These are phyloP conservation scores for Geotrypetes seraphini DNA, from an alignment of 2,797 vertebrate species.

Conservation along the genomic window DNA sequence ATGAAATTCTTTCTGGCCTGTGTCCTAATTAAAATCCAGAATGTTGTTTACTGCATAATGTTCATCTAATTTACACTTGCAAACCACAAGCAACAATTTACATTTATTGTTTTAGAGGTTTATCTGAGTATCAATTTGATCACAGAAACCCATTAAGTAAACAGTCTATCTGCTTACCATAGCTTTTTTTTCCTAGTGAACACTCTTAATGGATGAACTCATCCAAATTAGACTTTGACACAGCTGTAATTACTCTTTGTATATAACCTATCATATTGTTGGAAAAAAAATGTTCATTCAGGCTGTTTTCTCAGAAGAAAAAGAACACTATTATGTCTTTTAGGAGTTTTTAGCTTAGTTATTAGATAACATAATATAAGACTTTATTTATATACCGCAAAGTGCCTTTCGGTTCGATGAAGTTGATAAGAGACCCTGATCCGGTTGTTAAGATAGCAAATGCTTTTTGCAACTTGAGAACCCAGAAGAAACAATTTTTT, in stretches of 20 bases:
- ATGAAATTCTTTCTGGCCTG: constrained; percentile 15
- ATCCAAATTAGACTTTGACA: constrained; percentile 1
- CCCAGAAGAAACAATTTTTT: too few species aligned
- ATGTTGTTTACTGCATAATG: constrained; percentile 27
- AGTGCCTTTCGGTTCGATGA: too few species aligned
- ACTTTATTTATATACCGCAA: too few species aligned
- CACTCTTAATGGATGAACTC: constrained; percentile 26
- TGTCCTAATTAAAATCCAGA: constrained; percentile 34
- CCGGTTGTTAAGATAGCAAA: too few species aligned
- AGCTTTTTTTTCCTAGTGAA: constrained; percentile 1
- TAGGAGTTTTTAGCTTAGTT: too few species aligned
- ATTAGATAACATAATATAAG: too few species aligned
- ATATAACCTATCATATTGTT: constrained; percentile 10
- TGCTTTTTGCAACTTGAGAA: too few species aligned
- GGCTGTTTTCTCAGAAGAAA: constrained; percentile 18
- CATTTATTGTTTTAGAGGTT: constrained; percentile 33
- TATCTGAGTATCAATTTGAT: constrained; percentile 24
- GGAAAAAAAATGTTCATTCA: constrained; percentile 25
- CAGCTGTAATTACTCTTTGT: constrained; percentile 20
- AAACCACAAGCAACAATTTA: constrained; percentile 31
- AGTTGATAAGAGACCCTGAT: too few species aligned
- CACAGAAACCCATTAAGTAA: constrained; percentile 17
- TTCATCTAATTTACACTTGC: constrained; percentile 31
- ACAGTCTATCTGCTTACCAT: constrained; percentile 10
- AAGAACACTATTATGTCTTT: constrained; percentile 38